Base-by-base conservation (phyloP, 2,888 invertebrate genomes). In the Eupithecia subfuscata region DNA sequence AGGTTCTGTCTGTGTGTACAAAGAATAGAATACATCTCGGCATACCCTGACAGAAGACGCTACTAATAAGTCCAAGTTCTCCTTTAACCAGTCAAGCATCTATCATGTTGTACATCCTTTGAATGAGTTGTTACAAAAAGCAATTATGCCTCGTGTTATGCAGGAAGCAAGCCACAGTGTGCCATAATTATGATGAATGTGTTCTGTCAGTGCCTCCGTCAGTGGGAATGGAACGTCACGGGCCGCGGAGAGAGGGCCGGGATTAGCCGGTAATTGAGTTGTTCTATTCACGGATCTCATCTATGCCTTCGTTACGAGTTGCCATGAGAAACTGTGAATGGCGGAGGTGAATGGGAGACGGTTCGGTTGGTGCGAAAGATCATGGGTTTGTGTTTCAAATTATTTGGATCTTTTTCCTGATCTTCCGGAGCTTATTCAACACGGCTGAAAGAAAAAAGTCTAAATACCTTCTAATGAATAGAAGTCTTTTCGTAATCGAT, bases 211-310 rank as follows among this genome's bases (percentile, higher is more conserved):
- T 64, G 30, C 22, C 30, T 25, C 34, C 34, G 64, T 18, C 30
- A 16, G 14, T 63, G 11, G 63, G 4, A 0, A 16, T 8, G 34
- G 63, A 11, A 5, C 25, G 60, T 16, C 25, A 64, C 64, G 73
- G 75, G 68, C 69, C 73, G 74, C 76, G 70, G 79, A 80, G 78
- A 79, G 78, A 77, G 77, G 70, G 75, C 75, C 69, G 52, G 82
- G 80, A 80, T 82, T 79, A 79, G 71, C 69, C 76, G 73, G 78
- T 83, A 82, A 84, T 83, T 81, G 81, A 74, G 81, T 82, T 81
- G 75, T 79, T 76, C 72, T 78, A 79, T 78, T 83, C 81, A 77
- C 75, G 76, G 69, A 74, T 48, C 70, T 30, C 16, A 34, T 14
- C 70, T 34, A 69, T 72, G 75, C 69, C 65, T 63, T 9, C 74